These are phyloP conservation scores for Podilymbus podiceps DNA, from an alignment of 2,113 vertebrate species.

Conservation along the genomic window DNA sequence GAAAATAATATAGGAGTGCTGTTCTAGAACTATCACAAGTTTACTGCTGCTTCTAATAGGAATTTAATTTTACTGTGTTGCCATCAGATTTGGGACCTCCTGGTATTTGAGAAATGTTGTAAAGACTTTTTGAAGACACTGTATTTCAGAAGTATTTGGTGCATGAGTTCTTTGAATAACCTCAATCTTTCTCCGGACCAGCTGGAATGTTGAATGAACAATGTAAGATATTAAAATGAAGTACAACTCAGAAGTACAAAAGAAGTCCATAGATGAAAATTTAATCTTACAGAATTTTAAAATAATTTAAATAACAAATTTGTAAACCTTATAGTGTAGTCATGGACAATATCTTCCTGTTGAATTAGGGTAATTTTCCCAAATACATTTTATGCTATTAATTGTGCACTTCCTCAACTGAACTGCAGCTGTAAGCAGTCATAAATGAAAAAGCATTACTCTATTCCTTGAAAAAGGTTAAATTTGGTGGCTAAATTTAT, in stretches of 20 bases:
- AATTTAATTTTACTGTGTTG: neutral
- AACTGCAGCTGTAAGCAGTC: conserved; percentile 9
- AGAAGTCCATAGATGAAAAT: neutral
- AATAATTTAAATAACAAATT: conserved; percentile 13
- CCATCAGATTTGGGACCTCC: neutral
- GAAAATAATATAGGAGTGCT: neutral
- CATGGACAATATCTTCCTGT: neutral
- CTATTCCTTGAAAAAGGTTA: neutral
- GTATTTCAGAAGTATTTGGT: neutral
- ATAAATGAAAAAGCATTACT: conserved; percentile 15
- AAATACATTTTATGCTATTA: neutral
- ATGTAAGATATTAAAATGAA: neutral
- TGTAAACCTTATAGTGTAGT: neutral
- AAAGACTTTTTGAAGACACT: neutral
- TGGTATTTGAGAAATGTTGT: neutral
- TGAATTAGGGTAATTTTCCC: neutral
- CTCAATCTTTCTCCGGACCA: neutral
- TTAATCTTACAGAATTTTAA: neutral
- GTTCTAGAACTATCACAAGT: neutral
- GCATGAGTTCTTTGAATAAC: neutral
- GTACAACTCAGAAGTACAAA: neutral
- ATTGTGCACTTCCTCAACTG: neutral
- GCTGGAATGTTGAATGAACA: neutral
- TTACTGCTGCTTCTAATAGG: neutral
- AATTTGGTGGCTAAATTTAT: conserved; percentile 51